Evolutionary conservation across 2,797 vertebrate genomes (phyloP), one percentile per base, ranked within the genome.

Genomic region (Diplodus puntazzo): DNA sequence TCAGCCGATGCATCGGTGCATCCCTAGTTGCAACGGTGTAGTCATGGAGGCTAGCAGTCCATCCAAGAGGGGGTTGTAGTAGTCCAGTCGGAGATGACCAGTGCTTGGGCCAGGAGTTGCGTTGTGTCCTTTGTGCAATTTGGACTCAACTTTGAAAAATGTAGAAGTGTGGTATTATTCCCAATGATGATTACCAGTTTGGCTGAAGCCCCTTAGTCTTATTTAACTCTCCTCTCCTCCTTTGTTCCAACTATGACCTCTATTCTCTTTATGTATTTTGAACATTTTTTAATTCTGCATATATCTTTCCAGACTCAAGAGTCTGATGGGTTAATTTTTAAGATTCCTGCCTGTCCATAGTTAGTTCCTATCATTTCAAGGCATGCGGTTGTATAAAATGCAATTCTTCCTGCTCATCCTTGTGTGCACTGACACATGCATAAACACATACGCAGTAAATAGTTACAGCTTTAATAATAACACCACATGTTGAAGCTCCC

Each of bases 401-500:
- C 21, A 74, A 48, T 34, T 67, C 34, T 86, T 74, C 69, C 50
- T 42, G 18, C 53, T 59, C 23, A 27, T 54, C 45, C 60, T 55
- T 16, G 43, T 71, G 42, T 73, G 67, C 39, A 54, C 3, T 16
- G 27, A 3, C 39, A 52, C 50, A 62, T 39, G 39, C 10, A 2
- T 48, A 61, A 58, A 62, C 48, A 69, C 23, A 59, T 11, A 69
- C 49, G 80, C 23, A 73, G 52, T 63, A 67, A 69, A 84, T 74
- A 78, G 66, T 80, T 80, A 65, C 52, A 79, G 72, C 77, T 81
- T 76, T 81, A 78, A 83, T 88, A 88, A 88, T 72, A 73, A 63
- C 57, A 55, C 27, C 77, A 54, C 64, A 69, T 73, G 60, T 54
- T 77, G 70, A 73, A 64, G 68, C 70, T 84, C 88, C 81, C 82